Percentiles rank a stretch among this genome's conserved stretches.
Conservation (phyloP, 2,113 vertebrate genomes). For the Sander vitreus region DNA sequence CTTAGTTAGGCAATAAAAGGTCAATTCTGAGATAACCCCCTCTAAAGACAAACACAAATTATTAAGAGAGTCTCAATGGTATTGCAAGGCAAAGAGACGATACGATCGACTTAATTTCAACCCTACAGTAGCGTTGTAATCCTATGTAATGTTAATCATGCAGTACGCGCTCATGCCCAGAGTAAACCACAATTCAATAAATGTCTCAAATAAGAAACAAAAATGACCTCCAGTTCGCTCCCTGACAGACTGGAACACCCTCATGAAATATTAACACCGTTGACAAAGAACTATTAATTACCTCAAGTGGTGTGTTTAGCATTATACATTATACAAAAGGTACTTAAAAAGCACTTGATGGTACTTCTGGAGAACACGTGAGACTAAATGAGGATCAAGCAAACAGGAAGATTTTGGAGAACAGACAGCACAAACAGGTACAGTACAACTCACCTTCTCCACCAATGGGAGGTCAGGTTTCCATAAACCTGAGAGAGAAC, state of each 20-base stretch:
- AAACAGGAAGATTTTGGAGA: background rate
- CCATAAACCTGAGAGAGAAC: conserved; percentile 72
- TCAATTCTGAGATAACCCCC: background rate
- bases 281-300: conserved; percentile 61
- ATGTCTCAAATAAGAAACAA: conserved; percentile 19
- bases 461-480: conserved; percentile 77
- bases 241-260: conserved; percentile 3
- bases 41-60: background rate
- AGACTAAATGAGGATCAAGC: background rate
- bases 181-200: conserved; percentile 10
- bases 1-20: background rate
- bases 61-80: conserved; percentile 6
- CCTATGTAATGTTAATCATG: conserved; percentile 21
- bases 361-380: background rate
- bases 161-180: background rate
- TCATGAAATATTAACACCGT: conserved; percentile 68
- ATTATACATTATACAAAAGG: conserved; percentile 19
- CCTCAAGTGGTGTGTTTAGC: conserved; percentile 36
- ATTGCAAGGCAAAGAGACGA: background rate
- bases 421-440: background rate
- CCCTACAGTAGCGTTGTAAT: conserved; percentile 1
- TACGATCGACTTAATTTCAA: background rate
- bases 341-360: background rate
- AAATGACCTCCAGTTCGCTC: conserved; percentile 26
- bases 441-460: conserved; percentile 69